phyloP scores from a whole-genome alignment of 2,113 vertebrate genomes.

The Oplegnathus fasciatus region DNA sequence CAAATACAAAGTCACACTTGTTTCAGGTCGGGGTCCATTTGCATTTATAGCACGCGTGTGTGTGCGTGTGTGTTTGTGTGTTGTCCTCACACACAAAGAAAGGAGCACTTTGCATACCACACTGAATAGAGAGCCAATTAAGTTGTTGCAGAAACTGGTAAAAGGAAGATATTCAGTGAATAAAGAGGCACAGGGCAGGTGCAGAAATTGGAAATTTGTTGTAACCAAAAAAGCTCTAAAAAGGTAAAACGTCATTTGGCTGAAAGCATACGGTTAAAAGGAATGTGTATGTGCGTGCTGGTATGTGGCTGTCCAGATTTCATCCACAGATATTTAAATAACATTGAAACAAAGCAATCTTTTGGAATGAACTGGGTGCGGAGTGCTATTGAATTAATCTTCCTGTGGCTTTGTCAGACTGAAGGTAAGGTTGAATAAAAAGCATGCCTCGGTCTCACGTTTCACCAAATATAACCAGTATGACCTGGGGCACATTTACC shows the following conservation, averaged over 20 bases:
- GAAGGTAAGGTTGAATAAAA: not conserved
- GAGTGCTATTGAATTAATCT: constrained; percentile 32
- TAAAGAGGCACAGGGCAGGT: not conserved
- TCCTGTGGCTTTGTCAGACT: constrained; percentile 23
- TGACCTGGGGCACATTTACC: constrained; percentile 39
- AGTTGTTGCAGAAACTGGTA: constrained; percentile 16
- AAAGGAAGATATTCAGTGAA: not conserved
- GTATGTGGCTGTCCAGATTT: constrained; percentile 5
- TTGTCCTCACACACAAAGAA: constrained; percentile 40
- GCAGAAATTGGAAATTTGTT: not conserved
- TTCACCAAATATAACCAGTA: constrained; percentile 20
- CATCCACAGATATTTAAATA: constrained; percentile 17
- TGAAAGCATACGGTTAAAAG: not conserved
- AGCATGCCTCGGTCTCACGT: constrained; percentile 15
- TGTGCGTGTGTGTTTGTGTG: not conserved
- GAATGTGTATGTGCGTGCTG: not conserved
- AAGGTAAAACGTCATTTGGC: not conserved
- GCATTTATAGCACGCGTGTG: constrained; percentile 27
- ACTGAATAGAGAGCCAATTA: constrained; percentile 15
- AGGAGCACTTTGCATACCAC: constrained; percentile 56
- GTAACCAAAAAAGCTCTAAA: not conserved
- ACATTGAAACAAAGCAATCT: constrained; percentile 31
- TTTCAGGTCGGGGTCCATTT: not conserved
- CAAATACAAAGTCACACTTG: not conserved
- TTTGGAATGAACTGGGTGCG: constrained; percentile 32